phyloP scores from a whole-genome alignment of 1,140 invertebrate genomes.

The Coptotermes formosanus region DNA sequence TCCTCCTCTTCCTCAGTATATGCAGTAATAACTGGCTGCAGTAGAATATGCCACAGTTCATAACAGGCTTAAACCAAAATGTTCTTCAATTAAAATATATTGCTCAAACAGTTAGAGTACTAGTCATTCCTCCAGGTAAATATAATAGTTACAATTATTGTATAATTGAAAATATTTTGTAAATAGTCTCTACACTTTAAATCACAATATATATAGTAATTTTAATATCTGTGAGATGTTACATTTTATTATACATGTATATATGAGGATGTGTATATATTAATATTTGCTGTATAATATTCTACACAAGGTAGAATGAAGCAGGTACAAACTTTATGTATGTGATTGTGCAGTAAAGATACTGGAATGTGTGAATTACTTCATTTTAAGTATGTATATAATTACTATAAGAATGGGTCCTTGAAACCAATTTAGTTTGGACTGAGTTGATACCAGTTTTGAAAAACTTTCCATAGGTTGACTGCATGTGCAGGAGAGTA shows the following conservation, averaged over 20 bases:
- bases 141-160: neutral
- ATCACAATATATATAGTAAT: neutral
- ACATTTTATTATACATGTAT: neutral
- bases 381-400: neutral
- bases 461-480: no score
- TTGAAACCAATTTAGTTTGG: neutral
- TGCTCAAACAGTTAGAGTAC: slow-evolving; percentile 11
- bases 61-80: neutral
- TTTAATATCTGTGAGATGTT: neutral
- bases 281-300: neutral
- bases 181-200: neutral
- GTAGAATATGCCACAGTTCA: no score
- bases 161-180: neutral
- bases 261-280: neutral
- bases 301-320: neutral
- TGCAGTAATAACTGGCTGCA: no score
- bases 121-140: neutral
- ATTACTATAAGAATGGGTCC: neutral
- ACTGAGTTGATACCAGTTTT: neutral
- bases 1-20: no score
- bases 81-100: neutral
- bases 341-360: neutral
- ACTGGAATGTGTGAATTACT: neutral
- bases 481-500: no score
- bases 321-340: slow-evolving; percentile 9